Conservation (phyloP, 2,797 vertebrate genomes). For the Acipenser ruthenus region DNA sequence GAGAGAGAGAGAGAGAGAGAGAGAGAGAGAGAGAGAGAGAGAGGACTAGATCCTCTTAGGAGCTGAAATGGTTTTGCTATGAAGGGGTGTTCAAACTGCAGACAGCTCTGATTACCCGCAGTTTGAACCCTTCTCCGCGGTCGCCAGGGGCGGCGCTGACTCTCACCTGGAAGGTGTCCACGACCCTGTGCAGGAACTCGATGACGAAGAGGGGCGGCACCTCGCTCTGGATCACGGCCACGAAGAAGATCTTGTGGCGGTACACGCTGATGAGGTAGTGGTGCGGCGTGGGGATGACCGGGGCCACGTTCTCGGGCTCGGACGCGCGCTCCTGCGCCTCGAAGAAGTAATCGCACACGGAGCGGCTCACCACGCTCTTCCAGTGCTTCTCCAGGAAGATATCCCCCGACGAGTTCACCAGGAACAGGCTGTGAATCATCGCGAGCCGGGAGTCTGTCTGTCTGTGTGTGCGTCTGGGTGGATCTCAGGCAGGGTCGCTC, state of each 20-base stretch:
- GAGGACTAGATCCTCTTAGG: too few species aligned
- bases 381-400: constrained; percentile 98
- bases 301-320: constrained; percentile 91
- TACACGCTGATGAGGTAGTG: constrained; percentile 93
- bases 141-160: not conserved
- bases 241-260: constrained; percentile 90
- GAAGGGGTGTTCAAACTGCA: too few species aligned
- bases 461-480: too few species aligned
- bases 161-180: constrained; percentile 92
- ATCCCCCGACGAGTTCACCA: constrained; percentile 87
- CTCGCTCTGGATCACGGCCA: constrained; percentile 93
- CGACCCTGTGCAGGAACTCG: constrained; percentile 94
- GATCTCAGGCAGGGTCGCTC: too few species aligned
- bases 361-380: constrained; percentile 95
- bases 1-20: too few species aligned
- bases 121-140: too few species aligned
- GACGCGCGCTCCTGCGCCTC: constrained; percentile 90
- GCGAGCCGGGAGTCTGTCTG: too few species aligned
- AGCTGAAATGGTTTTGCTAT: too few species aligned
- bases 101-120: too few species aligned
- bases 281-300: constrained; percentile 89
- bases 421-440: constrained; percentile 96
- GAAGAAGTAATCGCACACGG: constrained; percentile 95
- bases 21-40: too few species aligned
- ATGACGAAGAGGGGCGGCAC: constrained; percentile 95